These are phyloP conservation scores for Aldabrachelys gigantea DNA, from an alignment of 2,113 vertebrate genomes.

Conservation along the genomic window DNA sequence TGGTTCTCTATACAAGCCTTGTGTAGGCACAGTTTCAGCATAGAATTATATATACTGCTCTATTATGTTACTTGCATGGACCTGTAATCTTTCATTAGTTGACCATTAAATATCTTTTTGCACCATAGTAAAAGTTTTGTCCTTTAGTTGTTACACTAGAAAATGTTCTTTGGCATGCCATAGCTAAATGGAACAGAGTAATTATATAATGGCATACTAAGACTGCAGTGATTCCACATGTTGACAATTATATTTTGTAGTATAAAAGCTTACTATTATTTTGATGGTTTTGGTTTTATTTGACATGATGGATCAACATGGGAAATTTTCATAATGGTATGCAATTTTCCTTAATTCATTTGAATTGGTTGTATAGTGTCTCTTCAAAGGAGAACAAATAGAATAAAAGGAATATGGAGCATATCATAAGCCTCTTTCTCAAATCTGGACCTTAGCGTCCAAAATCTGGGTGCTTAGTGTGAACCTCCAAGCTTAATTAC, in stretches of 20 bases:
- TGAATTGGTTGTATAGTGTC: not conserved
- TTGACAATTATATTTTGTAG: conserved; percentile 14
- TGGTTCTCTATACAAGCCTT: conserved; percentile 55
- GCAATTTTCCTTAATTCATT: not conserved
- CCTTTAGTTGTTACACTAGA: conserved; percentile 27
- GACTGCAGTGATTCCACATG: conserved; percentile 1
- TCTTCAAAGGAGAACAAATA: conserved; percentile 13
- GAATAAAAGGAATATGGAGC: not conserved
- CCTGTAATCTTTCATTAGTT: conserved; percentile 49
- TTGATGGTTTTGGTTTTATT: not conserved
- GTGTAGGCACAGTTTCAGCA: conserved; percentile 24
- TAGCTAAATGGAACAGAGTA: conserved; percentile 26
- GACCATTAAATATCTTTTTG: conserved; percentile 41
- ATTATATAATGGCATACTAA: conserved; percentile 7
- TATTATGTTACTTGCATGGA: conserved; percentile 33
- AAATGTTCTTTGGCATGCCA: conserved; percentile 45
- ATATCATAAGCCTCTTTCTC: too few relatives aligned
- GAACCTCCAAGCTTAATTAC: too few relatives aligned
- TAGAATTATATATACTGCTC: conserved; percentile 28
- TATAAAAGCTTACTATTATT: not conserved
- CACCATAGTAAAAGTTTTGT: conserved; percentile 26
- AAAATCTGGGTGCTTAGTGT: too few relatives aligned
- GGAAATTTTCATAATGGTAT: conserved; percentile 1
- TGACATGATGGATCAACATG: not conserved
- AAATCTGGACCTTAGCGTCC: too few relatives aligned